phyloP scores from a whole-genome alignment of 2,888 invertebrate genomes.

The Dione vanillae region DNA sequence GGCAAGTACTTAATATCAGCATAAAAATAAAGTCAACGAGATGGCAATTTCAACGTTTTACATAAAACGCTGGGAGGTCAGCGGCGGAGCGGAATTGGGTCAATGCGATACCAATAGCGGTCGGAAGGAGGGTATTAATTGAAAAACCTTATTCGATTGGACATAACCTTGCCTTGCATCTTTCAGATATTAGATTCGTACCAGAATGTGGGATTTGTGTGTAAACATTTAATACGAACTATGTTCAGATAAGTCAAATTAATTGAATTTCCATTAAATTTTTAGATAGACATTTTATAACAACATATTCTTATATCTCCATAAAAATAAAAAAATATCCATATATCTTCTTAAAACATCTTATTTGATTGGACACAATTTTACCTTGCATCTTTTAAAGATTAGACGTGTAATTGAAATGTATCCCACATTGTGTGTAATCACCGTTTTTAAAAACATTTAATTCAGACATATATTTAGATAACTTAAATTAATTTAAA shows the following conservation, averaged over 20 bases:
- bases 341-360: constrained; percentile 44
- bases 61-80: constrained; percentile 47
- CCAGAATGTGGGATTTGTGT: constrained; percentile 1
- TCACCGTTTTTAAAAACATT: too few species aligned
- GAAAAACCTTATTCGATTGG: constrained; percentile 38
- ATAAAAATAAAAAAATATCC: too few species aligned
- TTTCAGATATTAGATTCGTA: not conserved
- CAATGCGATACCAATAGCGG: constrained; percentile 48
- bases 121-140: constrained; percentile 41
- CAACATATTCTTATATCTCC: too few species aligned
- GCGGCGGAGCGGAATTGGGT: constrained; percentile 45
- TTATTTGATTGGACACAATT: constrained; percentile 25
- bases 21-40: constrained; percentile 36
- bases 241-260: not conserved
- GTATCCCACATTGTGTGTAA: constrained; percentile 1
- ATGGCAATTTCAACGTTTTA: constrained; percentile 36
- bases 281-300: too few species aligned
- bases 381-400: constrained; percentile 7
- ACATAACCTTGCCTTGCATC: constrained; percentile 15
- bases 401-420: not conserved
- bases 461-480: not conserved
- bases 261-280: not conserved
- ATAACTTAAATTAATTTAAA: not conserved
- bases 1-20: not conserved
- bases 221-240: not conserved